Evolutionary conservation across 2,113 vertebrate genomes (phyloP), one percentile per base, ranked within the genome.

Genomic region (Accipiter virgatus): DNA sequence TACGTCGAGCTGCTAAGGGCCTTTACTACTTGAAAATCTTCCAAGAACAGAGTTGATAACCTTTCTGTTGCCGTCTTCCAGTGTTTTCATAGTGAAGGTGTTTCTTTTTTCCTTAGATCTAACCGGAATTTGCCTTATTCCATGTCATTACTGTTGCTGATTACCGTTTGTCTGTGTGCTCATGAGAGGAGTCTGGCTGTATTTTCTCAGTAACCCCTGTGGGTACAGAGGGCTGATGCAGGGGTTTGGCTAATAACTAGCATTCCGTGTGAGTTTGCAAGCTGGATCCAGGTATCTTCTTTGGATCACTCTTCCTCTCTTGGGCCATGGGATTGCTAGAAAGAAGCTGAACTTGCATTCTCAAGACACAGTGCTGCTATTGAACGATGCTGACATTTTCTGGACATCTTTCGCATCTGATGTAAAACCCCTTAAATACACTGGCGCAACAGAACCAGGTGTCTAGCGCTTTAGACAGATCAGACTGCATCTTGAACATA

Each of bases 391-490:
- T 82, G 65, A 15, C 2, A 2, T 79, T 80, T 72, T 56, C n/a
- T 91, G 52, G 47, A 18, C 13, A 16, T 22, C 8, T 38, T 40
- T 3, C 36, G 15, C 19, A 16, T n/a, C 11, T 81, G 36, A 23
- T 75, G 48, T 27, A 32, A 70, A 86, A 14, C 25, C 25, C 31
- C 34, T 77, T 16, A 74, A 67, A 45, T 38, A 27, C 55, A 13
- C 31, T 7, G 52, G 34, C 17, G 26, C 18, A 66, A 9, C 4
- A 15, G 83, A 52, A 22, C 48, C n/a, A 13, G 13, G 10, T 2
- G 0, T 29, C 29, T 20, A 20, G 10, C 27, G 6, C 36, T 91
- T 34, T 0, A 43, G 31, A 11, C 21, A 17, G 34, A 22, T 59
- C 23, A 36, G 23, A 12, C 56, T 80, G 16, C n/a, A 42, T 45